phyloP scores from a whole-genome alignment of 2,888 invertebrate genomes.

The Calliopum simillimum region DNA sequence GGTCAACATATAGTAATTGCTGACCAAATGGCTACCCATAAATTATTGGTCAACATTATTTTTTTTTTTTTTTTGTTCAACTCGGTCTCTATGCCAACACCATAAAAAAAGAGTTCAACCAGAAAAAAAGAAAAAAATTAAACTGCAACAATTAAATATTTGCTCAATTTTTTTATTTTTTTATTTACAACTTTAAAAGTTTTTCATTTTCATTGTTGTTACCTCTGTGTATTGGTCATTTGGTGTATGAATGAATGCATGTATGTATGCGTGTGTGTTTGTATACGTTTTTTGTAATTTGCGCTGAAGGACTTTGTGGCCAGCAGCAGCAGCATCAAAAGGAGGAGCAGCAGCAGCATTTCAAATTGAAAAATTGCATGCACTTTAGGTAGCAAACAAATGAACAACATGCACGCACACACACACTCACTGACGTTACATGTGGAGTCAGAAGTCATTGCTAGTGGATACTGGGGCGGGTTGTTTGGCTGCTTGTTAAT shows the following conservation, averaged over 20 bases:
- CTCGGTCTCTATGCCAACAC: no score
- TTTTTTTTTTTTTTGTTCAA: slow-evolving; percentile 31
- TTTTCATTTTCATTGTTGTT: slow-evolving; percentile 39
- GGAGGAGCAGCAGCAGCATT: slow-evolving; percentile 38
- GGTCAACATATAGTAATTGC: slow-evolving; percentile 61
- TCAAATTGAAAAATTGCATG: slow-evolving; percentile 66
- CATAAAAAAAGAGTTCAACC: slow-evolving; percentile 12
- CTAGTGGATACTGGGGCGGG: background rate
- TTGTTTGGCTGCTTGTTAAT: background rate
- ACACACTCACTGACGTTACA: slow-evolving; percentile 35
- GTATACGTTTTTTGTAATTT: slow-evolving; percentile 44
- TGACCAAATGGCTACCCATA: slow-evolving; percentile 64
- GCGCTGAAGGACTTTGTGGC: slow-evolving; percentile 30
- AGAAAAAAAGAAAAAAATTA: no score
- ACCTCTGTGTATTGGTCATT: slow-evolving; percentile 27
- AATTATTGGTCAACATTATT: slow-evolving; percentile 62
- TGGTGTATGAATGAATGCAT: slow-evolving; percentile 44
- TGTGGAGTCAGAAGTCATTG: background rate
- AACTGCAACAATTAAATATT: slow-evolving; percentile 66
- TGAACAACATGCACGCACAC: slow-evolving; percentile 37
- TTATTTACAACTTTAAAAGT: slow-evolving; percentile 48
- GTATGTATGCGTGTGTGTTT: slow-evolving; percentile 41
- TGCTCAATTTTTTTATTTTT: slow-evolving; percentile 62
- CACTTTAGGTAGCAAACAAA: slow-evolving; percentile 59
- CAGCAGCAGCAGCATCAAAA: slow-evolving; percentile 29